Evolutionary conservation across 2,113 vertebrate genomes (phyloP).

Genomic region (Madoqua kirkii): DNA sequence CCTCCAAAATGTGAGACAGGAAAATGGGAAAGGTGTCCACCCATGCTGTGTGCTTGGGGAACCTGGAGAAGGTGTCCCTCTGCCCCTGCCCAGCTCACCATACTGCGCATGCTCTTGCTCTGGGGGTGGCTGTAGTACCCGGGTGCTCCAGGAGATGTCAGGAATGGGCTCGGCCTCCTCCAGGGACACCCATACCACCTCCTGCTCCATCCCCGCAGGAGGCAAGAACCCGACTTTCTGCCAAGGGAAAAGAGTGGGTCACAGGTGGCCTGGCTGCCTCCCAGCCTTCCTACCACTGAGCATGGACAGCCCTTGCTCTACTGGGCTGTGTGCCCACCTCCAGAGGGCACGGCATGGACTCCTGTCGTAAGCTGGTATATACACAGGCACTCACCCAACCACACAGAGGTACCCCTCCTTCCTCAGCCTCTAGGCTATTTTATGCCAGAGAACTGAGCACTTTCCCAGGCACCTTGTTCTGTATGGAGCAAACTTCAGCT

Average conservation of each 20-base stretch:
- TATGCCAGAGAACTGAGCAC: background rate
- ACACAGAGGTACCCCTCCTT: background rate
- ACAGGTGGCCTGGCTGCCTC: background rate
- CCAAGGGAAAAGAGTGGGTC: constrained; percentile 37
- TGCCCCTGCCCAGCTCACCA: constrained; percentile 76
- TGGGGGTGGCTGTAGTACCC: constrained; percentile 85
- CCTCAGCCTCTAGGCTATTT: background rate
- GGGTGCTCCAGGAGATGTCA: constrained; percentile 88
- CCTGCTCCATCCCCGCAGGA: constrained; percentile 78
- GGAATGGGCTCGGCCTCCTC: constrained; percentile 83
- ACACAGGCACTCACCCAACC: background rate
- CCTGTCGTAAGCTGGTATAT: background rate
- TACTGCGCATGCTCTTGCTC: constrained; percentile 91
- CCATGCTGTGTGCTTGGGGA: background rate
- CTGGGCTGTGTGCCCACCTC: background rate
- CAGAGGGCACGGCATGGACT: background rate
- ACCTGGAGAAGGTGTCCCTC: background rate
- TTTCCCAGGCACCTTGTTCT: background rate
- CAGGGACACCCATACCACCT: constrained; percentile 88
- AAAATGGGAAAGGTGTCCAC: background rate
- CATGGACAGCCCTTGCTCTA: background rate
- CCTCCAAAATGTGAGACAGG: background rate
- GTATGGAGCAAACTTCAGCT: background rate
- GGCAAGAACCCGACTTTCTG: constrained; percentile 93
- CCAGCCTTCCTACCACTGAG: background rate